Evolutionary conservation across 2,888 invertebrate genomes (phyloP).

Genomic region (Ferdinandea cuprea): DNA sequence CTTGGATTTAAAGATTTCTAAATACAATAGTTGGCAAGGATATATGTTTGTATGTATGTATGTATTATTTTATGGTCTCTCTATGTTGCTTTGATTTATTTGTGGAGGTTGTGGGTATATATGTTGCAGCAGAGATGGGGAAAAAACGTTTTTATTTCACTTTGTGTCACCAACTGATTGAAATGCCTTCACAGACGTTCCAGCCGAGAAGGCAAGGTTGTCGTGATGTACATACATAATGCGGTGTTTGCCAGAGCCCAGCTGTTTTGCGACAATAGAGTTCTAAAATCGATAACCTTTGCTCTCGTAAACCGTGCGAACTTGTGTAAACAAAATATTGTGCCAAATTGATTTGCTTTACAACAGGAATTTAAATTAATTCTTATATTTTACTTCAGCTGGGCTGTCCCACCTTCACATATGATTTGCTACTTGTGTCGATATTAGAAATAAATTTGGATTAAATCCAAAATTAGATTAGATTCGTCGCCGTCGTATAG

Average conservation of each 20-base stretch:
- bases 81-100: neutral
- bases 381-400: too few relatives aligned
- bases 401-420: too few relatives aligned
- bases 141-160: neutral
- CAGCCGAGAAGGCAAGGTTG: neutral
- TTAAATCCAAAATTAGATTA: too few relatives aligned
- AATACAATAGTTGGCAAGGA: constrained; percentile 34
- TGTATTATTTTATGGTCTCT: neutral
- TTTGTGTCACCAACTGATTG: constrained; percentile 4
- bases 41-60: too few relatives aligned
- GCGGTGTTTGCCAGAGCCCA: neutral
- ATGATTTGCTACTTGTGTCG: too few relatives aligned
- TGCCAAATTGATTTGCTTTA: too few relatives aligned
- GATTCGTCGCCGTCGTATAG: too few relatives aligned
- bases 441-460: too few relatives aligned
- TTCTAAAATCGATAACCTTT: neutral
- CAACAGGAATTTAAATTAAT: too few relatives aligned
- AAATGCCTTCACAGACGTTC: neutral
- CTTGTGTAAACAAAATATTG: too few relatives aligned
- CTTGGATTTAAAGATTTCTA: constrained; percentile 58
- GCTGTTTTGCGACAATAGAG: neutral
- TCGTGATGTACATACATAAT: constrained; percentile 1
- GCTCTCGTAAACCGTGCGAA: too few relatives aligned
- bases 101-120: neutral
- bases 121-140: neutral